Percentiles rank a stretch among this genome's conserved stretches.
Evolutionary conservation across 2,797 vertebrate species (phyloP).

Genomic region (Anas bernieri): DNA sequence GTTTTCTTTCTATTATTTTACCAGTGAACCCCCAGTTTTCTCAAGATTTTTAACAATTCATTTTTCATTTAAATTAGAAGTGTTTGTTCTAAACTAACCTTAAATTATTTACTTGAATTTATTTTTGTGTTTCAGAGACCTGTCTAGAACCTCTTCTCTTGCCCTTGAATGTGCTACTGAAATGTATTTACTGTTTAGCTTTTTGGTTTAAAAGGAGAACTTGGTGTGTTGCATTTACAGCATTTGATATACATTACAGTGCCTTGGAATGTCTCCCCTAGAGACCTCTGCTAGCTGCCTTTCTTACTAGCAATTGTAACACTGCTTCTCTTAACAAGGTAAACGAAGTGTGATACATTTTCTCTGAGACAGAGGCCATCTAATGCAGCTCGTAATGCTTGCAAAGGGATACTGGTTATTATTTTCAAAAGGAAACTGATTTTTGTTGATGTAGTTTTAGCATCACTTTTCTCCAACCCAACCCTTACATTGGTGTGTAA

Average conservation of each 20-base stretch:
- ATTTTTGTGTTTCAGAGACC: background rate
- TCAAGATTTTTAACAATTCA: background rate
- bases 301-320: background rate
- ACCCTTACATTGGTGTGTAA: background rate
- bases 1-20: background rate
- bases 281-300: background rate
- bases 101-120: background rate
- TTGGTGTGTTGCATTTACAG: background rate
- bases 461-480: background rate
- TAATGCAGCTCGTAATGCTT: background rate
- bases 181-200: background rate
- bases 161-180: background rate
- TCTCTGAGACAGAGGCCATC: background rate
- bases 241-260: background rate
- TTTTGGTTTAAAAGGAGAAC: background rate
- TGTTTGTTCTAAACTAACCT: background rate
- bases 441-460: conserved; percentile 5
- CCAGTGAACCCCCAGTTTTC: background rate
- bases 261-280: background rate
- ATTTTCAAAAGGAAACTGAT: background rate
- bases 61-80: background rate
- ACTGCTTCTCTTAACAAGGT: background rate
- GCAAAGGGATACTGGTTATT: background rate
- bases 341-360: background rate
- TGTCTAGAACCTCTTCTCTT: background rate